Percentiles rank a stretch among this genome's conserved stretches.
These are phyloP conservation scores for Natrix natrix DNA, from an alignment of 2,797 vertebrate species.

Conservation along the genomic window DNA sequence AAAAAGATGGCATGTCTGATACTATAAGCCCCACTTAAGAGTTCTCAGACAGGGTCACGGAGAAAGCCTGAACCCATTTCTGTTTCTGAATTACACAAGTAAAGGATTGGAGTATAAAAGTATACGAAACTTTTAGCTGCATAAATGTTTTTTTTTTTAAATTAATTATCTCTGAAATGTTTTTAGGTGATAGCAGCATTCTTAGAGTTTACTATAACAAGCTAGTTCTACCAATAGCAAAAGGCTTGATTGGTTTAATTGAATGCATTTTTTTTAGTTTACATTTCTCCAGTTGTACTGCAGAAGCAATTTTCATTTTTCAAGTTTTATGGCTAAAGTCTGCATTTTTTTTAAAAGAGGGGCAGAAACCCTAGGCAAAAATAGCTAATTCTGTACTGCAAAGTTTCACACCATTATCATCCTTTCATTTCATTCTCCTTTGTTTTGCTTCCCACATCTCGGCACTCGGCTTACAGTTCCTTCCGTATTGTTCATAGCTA, in stretches of 20 bases:
- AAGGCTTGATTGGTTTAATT: background rate
- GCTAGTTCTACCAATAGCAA: background rate
- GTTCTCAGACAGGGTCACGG: conserved; percentile 21
- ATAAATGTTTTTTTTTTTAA: background rate
- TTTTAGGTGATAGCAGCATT: background rate
- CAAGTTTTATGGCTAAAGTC: background rate
- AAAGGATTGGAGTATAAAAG: background rate
- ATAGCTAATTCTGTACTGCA: background rate
- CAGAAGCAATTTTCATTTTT: background rate
- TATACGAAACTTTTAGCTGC: background rate
- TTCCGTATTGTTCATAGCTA: background rate
- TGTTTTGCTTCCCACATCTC: background rate
- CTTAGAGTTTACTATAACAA: background rate
- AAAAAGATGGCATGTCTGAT: background rate
- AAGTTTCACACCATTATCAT: background rate
- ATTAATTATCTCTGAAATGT: background rate
- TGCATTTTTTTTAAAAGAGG: background rate
- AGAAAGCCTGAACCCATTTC: background rate
- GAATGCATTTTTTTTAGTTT: background rate
- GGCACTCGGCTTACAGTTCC: conserved; percentile 13
- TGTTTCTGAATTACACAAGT: background rate
- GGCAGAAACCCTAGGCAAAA: background rate
- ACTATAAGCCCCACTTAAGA: conserved; percentile 52
- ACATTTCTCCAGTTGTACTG: background rate
- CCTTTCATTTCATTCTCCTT: background rate